phyloP scores from a whole-genome alignment of 2,888 invertebrate species.

The Lepidocyrtinus sp. region DNA sequence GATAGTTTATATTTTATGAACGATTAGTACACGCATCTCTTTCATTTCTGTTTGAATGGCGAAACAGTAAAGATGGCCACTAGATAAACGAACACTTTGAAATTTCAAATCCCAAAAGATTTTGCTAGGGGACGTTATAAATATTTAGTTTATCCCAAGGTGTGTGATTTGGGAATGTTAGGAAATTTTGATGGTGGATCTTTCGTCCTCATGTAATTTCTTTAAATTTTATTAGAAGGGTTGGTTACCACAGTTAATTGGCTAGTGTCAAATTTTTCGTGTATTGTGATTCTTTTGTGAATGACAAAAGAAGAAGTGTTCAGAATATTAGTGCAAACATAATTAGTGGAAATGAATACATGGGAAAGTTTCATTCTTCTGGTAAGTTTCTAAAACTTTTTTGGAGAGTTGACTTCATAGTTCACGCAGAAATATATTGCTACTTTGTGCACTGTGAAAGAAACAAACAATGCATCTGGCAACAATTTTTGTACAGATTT shows the following conservation, averaged over 20 bases:
- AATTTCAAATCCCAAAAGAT: too few relatives aligned
- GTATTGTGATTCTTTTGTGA: background rate
- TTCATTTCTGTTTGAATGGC: constrained; percentile 45
- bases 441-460: constrained; percentile 3
- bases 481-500: constrained; percentile 44
- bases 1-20: constrained; percentile 33
- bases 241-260: constrained; percentile 29
- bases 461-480: background rate
- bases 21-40: background rate
- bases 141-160: too few relatives aligned
- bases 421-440: too few relatives aligned
- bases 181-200: too few relatives aligned
- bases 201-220: too few relatives aligned
- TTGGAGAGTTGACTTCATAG: too few relatives aligned
- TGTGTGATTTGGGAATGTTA: too few relatives aligned
- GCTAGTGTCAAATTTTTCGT: constrained; percentile 4
- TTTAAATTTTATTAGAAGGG: too few relatives aligned
- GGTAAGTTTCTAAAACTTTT: constrained; percentile 46
- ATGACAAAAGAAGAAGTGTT: background rate
- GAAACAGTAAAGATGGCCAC: constrained; percentile 24
- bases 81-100: too few relatives aligned
- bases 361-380: constrained; percentile 48
- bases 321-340: background rate
- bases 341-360: constrained; percentile 38
- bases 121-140: too few relatives aligned